Evolutionary conservation across 2,888 invertebrate species (phyloP), one percentile per base, ranked within the genome.

Genomic region (Xylota sylvarum): DNA sequence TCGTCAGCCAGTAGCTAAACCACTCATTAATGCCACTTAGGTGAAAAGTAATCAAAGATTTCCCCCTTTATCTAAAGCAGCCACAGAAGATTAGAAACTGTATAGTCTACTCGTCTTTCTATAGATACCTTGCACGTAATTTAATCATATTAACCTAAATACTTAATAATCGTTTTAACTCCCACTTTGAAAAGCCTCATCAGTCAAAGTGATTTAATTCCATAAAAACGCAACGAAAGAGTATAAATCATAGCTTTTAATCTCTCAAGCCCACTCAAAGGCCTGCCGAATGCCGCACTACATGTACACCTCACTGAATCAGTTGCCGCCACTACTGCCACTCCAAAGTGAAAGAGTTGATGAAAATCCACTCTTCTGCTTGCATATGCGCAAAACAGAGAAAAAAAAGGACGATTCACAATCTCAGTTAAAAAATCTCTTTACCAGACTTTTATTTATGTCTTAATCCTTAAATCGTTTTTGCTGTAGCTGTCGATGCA

Each of bases 361-460:
- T 67, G 67, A 52, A 67, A 67, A 67, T 69, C 52, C 55, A 3
- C 27, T 55, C 35, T n/a, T 52, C 40, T 14, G 37, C 67, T 27
- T 7, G 37, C n/a, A 27, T n/a, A 37, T 67, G 4, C 19, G 12
- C 19, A 10, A 5, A n/a, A 27, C 4, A 1, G 4, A 6, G 1
- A 52, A 67, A 67, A 50, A 52, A 43, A 43, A 65, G 10, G 32
- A 46, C 30, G 30, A 46, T 32, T 60, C 58, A n/a, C n/a, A 72
- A 72, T 72, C 72, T 73, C 62, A 73, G 62, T 73, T 73, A 60
- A 73, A 62, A 62, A 73, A 62, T 73, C 73, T 52, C 50, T 73
- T 60, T 73, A 50, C 12, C 50, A 5, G 5, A 10, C 17, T n/a
- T 40, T 62, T 73, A 62, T 73, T 73, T 60, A 52, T 62, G n/a